Evolutionary conservation across 2,113 vertebrate species (phyloP), one percentile per base, ranked within the genome.

Genomic region (Orientallactaga bullata): DNA sequence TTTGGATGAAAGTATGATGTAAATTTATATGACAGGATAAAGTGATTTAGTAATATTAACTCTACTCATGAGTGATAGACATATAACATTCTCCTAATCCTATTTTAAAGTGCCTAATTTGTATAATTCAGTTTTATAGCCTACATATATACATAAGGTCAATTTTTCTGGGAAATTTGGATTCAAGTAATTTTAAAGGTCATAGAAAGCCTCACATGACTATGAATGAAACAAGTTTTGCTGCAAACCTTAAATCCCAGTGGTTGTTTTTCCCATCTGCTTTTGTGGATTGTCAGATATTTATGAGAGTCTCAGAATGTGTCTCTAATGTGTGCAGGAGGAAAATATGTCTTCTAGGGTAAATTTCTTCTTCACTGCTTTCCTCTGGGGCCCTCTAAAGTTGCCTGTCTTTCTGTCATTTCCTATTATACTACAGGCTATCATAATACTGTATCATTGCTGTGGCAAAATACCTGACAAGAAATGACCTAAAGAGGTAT

Each of bases 151-250:
- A 7, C 13, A 23, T 15, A 81, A 15, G 63, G 18, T 35, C 51
- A 47, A 66, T 35, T 93, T 60, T 89, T 95, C 20, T 74, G 26
- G 24, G 9, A 23, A 85, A 81, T 90, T 93, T 55, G 10, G 8
- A 92, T 60, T 68, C 30, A 73, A 82, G 72, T 68, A 73, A 81
- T 94, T 94, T 63, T 82, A 51, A 35, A 65, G 24, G 26, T 74
- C 32, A 28, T 84, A 37, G 51, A 78, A 83, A 94, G 37, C 5
- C 92, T 24, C 6, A 68, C 24, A 5, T 61, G 32, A 30, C 18
- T 68, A 17, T 51, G 63, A 55, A 51, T 47, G 37, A 96, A 86
- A n/a, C 42, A 77, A 77, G 3, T n/a, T 7, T 51, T 55, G 32
- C 32, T 42, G 65, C 28, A 42, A 63, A 58, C 20, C n/a, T 1